Percentiles rank a stretch among this genome's conserved stretches.
Conservation (phyloP, 2,797 vertebrate genomes). For the Schizopygopsis pylzovi region DNA sequence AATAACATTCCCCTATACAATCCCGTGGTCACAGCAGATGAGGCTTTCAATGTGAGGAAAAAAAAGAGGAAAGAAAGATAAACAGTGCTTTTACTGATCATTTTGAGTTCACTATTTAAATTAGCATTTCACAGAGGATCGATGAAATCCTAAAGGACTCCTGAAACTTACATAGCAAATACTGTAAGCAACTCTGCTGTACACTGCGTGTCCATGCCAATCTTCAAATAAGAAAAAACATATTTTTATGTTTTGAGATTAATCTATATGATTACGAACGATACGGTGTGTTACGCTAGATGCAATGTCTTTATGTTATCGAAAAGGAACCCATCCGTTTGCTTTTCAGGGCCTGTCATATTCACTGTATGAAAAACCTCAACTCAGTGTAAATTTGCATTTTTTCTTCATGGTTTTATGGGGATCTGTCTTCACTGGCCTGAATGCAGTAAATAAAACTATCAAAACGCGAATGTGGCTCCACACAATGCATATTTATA, state of each 20-base stretch:
- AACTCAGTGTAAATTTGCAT: neutral
- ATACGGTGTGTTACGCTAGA: neutral
- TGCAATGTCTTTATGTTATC: neutral
- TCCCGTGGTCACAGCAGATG: constrained; percentile 49
- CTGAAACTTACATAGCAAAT: neutral
- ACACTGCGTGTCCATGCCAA: neutral
- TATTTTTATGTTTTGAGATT: neutral
- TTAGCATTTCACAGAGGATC: neutral
- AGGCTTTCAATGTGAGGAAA: constrained; percentile 46
- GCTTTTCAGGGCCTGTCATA: neutral
- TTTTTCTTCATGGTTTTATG: neutral
- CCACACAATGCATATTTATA: neutral
- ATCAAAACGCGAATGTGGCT: neutral
- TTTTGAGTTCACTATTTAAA: constrained; percentile 6
- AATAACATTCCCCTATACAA: constrained; percentile 53
- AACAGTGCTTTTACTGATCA: constrained; percentile 1
- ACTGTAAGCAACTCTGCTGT: neutral
- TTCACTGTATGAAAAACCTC: constrained; percentile 49
- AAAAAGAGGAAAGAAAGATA: neutral
- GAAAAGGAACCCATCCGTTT: neutral
- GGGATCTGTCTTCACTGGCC: neutral
- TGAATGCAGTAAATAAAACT: neutral
- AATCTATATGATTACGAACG: neutral
- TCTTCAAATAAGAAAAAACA: neutral
- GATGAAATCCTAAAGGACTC: neutral